These are phyloP conservation scores for Pangasius sanitwongsei DNA, from an alignment of 2,797 vertebrate species.

Conservation along the genomic window DNA sequence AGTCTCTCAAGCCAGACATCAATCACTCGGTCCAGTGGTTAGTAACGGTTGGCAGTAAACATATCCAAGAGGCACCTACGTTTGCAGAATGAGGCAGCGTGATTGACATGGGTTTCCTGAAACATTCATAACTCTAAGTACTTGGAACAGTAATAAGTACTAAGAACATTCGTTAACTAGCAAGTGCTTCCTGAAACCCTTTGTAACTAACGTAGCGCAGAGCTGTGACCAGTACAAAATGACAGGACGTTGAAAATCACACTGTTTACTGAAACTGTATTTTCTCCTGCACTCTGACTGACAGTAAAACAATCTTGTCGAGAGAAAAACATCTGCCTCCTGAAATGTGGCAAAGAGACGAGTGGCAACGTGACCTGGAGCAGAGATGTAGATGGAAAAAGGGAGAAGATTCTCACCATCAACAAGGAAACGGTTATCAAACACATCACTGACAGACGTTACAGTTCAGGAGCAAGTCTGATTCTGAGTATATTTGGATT, in stretches of 20 bases:
- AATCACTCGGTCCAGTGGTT: too few species aligned
- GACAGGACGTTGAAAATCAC: not conserved
- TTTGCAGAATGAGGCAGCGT: not conserved
- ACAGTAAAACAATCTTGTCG: not conserved
- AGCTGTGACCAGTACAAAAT: not conserved
- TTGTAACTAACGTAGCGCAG: not conserved
- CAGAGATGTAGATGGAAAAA: not conserved
- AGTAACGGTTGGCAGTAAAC: not conserved
- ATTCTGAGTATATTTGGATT: not conserved
- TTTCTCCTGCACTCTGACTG: not conserved
- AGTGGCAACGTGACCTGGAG: constrained; percentile 1
- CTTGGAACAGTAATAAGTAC: too few species aligned
- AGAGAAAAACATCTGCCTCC: not conserved
- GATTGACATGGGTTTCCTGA: too few species aligned
- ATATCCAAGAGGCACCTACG: not conserved
- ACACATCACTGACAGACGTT: constrained; percentile 13
- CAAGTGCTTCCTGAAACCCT: too few species aligned
- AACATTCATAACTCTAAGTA: too few species aligned
- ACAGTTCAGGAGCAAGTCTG: not conserved
- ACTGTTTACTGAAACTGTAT: not conserved
- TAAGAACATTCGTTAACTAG: too few species aligned
- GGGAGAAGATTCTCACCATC: not conserved
- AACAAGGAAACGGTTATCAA: not conserved
- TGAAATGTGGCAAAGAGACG: not conserved
- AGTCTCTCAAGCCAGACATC: not conserved